Base-by-base conservation (phyloP, 2,888 invertebrate species). In the Caenorhabditis japonica region DNA sequence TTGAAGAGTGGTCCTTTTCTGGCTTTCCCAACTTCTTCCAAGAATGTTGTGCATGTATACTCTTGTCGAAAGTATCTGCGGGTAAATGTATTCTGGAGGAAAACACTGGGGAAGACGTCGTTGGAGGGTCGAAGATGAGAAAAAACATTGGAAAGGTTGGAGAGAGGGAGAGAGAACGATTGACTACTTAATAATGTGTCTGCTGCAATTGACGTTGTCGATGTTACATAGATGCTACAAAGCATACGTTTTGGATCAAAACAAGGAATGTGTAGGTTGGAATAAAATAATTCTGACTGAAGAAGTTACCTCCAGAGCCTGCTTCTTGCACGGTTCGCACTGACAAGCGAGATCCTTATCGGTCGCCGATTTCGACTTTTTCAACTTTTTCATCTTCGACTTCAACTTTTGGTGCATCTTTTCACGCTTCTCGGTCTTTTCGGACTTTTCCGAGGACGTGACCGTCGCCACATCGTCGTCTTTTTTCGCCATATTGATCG, bases 61-160 rank as follows among this genome's bases (percentile, higher is more conserved):
- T n/a, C n/a, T n/a, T n/a, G n/a, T n/a, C n/a, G n/a, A n/a, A n/a
- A n/a, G n/a, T n/a, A n/a, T n/a, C n/a, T n/a, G n/a, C n/a, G 47
- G 62, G 47, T 53, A 64, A 64, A 64, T 64, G 62, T 64, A 64
- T 64, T 47, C 53, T 21, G 51, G 19, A 15, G n/a, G 36, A 46
- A 56, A 44, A 56, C 30, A 5, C 36, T 38, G 52, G 23, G 21
- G 56, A 56, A 41, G 44, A 56, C 43, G 43, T 56, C 27, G 58
- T 23, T 34, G 34, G 25, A 43, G 34, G 43, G 21, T 4, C 10
- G 44, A 12, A 19, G 27, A 36, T 36, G 12, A 15, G 36, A 17
- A 33, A 44, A 36, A 27, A 30, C 5, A 30, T 5, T 30, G 27
- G 15, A 41, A 13, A 25, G 8, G 27, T 27, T 13, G 15, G 27